Conservation (phyloP, 2,113 vertebrate species). For the Nannobrachium achirus region DNA sequence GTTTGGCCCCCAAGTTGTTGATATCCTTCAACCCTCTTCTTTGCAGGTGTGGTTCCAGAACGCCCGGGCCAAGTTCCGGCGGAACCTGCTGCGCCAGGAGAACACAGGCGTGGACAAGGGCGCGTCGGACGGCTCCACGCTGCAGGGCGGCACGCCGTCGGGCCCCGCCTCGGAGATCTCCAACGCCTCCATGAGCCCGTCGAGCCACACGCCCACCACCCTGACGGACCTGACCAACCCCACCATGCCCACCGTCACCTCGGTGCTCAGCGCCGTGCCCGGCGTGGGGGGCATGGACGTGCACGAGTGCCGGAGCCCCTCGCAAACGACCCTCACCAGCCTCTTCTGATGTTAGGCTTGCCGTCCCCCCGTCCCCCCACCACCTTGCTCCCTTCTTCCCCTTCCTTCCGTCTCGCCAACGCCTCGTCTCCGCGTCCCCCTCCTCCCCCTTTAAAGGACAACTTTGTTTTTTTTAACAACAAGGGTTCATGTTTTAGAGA, state of each 20-base stretch:
- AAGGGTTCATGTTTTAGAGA: no score
- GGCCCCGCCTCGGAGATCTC: conserved; percentile 97
- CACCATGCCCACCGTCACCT: conserved; percentile 97
- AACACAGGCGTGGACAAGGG: conserved; percentile 93
- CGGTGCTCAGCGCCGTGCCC: conserved; percentile 92
- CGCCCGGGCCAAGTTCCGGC: conserved; percentile 96
- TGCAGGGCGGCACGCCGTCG: conserved; percentile 93
- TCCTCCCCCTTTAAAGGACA: neutral
- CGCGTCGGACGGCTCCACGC: conserved; percentile 86
- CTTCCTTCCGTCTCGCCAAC: no score
- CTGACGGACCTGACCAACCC: conserved; percentile 98
- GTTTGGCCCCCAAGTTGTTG: no score
- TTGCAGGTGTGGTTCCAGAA: conserved; percentile 98
- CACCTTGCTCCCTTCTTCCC: neutral
- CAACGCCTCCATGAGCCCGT: conserved; percentile 96
- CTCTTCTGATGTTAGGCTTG: conserved; percentile 93
- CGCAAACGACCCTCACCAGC: conserved; percentile 97
- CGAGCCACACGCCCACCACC: conserved; percentile 95
- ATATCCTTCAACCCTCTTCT: neutral
- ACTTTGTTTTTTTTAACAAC: no score
- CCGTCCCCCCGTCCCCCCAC: neutral
- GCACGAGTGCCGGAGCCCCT: conserved; percentile 94
- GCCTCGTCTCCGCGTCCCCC: neutral
- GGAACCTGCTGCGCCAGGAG: conserved; percentile 97
- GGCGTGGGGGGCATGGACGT: conserved; percentile 87